Evolutionary conservation across 1,140 invertebrate species (phyloP), one percentile per base, ranked within the genome.

Genomic region (Drosophila watanabei): DNA sequence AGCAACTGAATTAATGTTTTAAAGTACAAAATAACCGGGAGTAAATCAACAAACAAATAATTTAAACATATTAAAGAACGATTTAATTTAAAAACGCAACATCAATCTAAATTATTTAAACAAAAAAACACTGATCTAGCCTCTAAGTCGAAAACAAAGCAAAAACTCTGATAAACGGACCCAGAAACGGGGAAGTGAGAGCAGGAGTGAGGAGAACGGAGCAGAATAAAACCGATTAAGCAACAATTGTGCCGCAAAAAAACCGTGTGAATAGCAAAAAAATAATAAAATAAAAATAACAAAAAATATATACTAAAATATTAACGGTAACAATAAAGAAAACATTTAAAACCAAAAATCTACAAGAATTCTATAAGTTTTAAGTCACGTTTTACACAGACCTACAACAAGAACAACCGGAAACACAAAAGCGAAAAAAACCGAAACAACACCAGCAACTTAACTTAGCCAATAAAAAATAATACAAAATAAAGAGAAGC

Each of bases 11-110:
- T 87, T 89, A 91, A 92, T 92, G 86, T 93, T 92, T 86, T 80
- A 92, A 93, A 93, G 89, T 93, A 92, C 92, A 93, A 93, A 92
- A 89, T 90, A 89, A 89, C 85, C 85, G 85, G 85, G 85, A 89
- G 86, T 82, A 88, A 91, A 87, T 79, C 85, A 91, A 75, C 64
- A 82, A 56, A 80, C 57, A 79, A 82, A 75, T 80, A 92, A 87
- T 84, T 85, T 83, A 90, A 85, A 82, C 79, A 91, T 70, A 86
- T 80, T 70, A 86, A 72, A 65, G 70, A 82, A 82, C 65, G 65
- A 84, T 85, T 82, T 83, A 87, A 88, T 90, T 92, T 92, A 57
- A 92, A 71, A 89, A 89, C 86, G 86, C 86, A 90, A 90, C 87
- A 89, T 90, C 82, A 90, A 82, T 86, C 81, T 86, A 90, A 90